Evolutionary conservation across 2,888 invertebrate species (phyloP).

Genomic region (Ormyrus nitidulus): DNA sequence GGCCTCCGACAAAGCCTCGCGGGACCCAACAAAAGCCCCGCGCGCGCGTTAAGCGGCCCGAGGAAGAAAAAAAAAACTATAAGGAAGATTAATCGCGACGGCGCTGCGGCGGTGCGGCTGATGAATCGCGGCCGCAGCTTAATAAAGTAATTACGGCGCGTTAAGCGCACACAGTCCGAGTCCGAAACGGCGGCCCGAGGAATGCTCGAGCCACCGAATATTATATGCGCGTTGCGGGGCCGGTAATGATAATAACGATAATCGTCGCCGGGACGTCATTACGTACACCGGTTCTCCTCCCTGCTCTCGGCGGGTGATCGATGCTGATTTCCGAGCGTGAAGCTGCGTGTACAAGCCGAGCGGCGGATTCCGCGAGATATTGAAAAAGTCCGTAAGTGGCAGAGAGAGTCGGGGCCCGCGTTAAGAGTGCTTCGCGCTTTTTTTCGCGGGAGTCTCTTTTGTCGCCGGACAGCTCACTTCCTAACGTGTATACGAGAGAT

Average conservation of each 20-base stretch:
- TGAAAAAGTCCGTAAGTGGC: constrained; percentile 71
- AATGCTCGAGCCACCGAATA: background rate
- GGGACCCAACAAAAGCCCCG: background rate
- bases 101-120: background rate
- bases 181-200: background rate
- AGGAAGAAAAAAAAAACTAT: background rate
- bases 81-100: constrained; percentile 36
- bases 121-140: constrained; percentile 38
- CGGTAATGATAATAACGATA: constrained; percentile 42
- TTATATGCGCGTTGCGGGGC: background rate
- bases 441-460: background rate
- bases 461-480: constrained; percentile 28
- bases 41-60: background rate
- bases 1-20: background rate
- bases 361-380: constrained; percentile 60
- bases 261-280: constrained; percentile 18
- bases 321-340: constrained; percentile 65
- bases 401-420: constrained; percentile 66
- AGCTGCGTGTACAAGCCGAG: constrained; percentile 60
- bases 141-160: constrained; percentile 49
- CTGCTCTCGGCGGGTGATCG: constrained; percentile 57
- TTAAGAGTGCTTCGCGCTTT: background rate
- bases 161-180: constrained; percentile 6
- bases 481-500: background rate
- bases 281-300: constrained; percentile 21